Base-by-base conservation (phyloP, 2,797 vertebrate genomes). In the Phoebastria nigripes region DNA sequence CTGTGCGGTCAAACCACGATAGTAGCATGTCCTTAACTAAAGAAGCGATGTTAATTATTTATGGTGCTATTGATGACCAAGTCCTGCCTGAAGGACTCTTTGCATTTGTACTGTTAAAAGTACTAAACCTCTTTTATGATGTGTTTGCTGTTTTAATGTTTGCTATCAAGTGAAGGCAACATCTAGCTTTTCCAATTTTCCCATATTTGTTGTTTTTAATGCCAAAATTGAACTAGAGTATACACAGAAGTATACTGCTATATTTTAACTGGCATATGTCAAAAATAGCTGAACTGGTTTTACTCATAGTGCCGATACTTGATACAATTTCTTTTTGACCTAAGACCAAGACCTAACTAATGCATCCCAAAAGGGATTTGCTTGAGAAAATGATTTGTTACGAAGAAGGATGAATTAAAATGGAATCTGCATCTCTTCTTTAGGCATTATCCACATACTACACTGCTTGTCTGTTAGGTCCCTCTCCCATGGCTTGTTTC, bases 401-500 rank as follows among this genome's bases (percentile, higher is more conserved):
- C 0, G 0, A 66, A 82, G 58, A 67, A 77, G n/a, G 16, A 16
- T 47, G 13, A 83, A 88, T 73, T 87, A 62, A 74, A 93, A 59
- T 63, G 15, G 29, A 89, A 77, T 89, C 70, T 93, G 11, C 28
- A 15, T 58, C 39, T 79, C 54, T 82, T 81, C 37, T 74, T 77
- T 85, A 70, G 76, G 19, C 24, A 26, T 78, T 80, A 74, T 78
- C 69, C 63, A 44, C 3, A 2, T 52, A 12, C 21, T 86, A 4
- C 26, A 18, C 12, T 87, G 26, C 66, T 72, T 87, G 24, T 82
- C 65, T 84, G 16, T 73, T 89, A 83, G 44, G 67, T 86, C 52
- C 20, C 24, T 83, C 79, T 91, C 77, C 54, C 42, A 58, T 89
- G 80, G n/a, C 33, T 90, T 94, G 88, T 93, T 95, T 92, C 87